Conservation (phyloP, 2,888 invertebrate species). For the Spialia ferax region DNA sequence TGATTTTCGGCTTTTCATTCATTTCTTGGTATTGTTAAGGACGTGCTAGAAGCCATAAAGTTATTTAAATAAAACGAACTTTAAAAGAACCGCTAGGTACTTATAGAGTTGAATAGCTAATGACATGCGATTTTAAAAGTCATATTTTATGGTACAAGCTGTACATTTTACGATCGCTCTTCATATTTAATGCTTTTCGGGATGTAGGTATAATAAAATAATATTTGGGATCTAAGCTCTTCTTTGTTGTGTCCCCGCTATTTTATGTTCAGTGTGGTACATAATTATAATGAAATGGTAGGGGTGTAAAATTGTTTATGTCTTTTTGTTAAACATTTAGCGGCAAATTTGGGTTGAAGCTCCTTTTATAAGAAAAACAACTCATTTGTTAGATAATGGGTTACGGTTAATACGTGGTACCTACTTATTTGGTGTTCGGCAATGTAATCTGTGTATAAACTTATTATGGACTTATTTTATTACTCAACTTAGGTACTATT, state of each 20-base stretch:
- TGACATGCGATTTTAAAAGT: constrained; percentile 69
- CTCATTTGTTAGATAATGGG: too few relatives aligned
- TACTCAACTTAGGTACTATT: too few relatives aligned
- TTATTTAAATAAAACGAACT: constrained; percentile 55
- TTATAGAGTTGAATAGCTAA: constrained; percentile 59
- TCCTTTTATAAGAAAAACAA: too few relatives aligned
- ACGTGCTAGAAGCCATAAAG: constrained; percentile 74
- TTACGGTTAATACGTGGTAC: too few relatives aligned
- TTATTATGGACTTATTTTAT: too few relatives aligned
- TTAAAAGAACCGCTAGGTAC: constrained; percentile 53
- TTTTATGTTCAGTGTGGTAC: constrained; percentile 64
- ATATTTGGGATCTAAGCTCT: constrained; percentile 54
- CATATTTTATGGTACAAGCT: constrained; percentile 68
- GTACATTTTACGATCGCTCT: constrained; percentile 68
- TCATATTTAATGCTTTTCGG: constrained; percentile 60
- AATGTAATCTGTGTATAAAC: too few relatives aligned
- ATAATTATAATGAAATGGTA: constrained; percentile 61
- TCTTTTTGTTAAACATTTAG: constrained; percentile 13
- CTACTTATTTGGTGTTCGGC: background rate
- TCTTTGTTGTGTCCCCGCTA: constrained; percentile 70
- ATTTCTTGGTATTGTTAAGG: constrained; percentile 68
- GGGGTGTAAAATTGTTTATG: constrained; percentile 3
- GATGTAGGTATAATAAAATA: constrained; percentile 50
- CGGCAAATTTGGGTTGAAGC: constrained; percentile 19
- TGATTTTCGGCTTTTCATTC: constrained; percentile 51